These are phyloP conservation scores for Eulithis testata DNA, from an alignment of 2,888 invertebrate species.

Conservation along the genomic window DNA sequence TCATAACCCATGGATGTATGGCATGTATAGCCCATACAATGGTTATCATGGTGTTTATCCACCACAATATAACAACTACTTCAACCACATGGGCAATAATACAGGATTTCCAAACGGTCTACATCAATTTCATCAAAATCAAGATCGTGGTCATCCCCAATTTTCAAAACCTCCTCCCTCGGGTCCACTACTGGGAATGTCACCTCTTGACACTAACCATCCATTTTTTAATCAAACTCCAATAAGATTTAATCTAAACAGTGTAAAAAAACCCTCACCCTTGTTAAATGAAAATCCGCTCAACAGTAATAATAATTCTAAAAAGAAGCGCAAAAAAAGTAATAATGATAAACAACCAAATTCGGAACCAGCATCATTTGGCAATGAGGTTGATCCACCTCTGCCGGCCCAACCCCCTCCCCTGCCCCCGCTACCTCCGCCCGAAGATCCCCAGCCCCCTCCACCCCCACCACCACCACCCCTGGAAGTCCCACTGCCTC, in stretches of 20 bases:
- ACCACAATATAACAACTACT: conserved; percentile 81
- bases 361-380: conserved; percentile 63
- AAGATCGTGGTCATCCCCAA: conserved; percentile 61
- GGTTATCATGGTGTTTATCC: conserved; percentile 76
- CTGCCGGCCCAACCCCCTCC: conserved; percentile 84
- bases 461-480: conserved; percentile 61
- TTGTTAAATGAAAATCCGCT: conserved; percentile 75
- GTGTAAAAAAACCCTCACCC: conserved; percentile 70
- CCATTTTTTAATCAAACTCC: conserved; percentile 77
- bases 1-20: conserved; percentile 77
- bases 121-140: conserved; percentile 68
- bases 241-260: conserved; percentile 78
- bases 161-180: conserved; percentile 69
- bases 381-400: conserved; percentile 70
- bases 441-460: conserved; percentile 64
- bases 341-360: conserved; percentile 85
- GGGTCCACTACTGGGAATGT: conserved; percentile 73
- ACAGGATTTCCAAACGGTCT: conserved; percentile 57
- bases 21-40: conserved; percentile 71
- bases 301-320: conserved; percentile 83
- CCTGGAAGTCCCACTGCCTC: conserved; percentile 72
- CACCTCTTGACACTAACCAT: conserved; percentile 72
- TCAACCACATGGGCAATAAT: conserved; percentile 71
- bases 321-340: conserved; percentile 90
- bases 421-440: conserved; percentile 80